A percentile compares a stretch with the other conserved stretches of the same genome.
Conservation (phyloP, 35 echinoderm and acorn worm genomes). For the Stichopus chloronotus region DNA sequence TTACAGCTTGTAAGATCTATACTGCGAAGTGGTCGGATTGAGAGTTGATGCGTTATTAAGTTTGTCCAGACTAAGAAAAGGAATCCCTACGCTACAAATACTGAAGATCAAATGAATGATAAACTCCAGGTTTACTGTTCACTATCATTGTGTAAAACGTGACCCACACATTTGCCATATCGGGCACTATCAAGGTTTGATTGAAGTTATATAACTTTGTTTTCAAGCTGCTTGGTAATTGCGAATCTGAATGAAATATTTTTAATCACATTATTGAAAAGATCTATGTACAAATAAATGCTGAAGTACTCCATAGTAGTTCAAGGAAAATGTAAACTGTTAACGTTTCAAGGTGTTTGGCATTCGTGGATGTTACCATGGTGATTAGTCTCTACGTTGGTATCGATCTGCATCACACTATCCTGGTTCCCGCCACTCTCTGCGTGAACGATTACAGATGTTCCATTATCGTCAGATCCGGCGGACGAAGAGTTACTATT, state of each 20-base stretch:
- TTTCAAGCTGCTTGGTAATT: neutral
- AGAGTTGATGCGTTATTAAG: too few relatives aligned
- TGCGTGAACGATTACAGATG: slow-evolving; percentile 30
- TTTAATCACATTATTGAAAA: neutral
- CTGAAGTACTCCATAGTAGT: neutral
- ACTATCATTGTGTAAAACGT: too few relatives aligned
- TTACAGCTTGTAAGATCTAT: too few relatives aligned
- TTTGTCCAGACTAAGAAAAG: too few relatives aligned
- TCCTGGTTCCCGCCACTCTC: neutral
- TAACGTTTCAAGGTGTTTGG: neutral
- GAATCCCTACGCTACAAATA: too few relatives aligned
- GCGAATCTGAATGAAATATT: neutral
- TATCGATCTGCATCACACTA: neutral
- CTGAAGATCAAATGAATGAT: too few relatives aligned
- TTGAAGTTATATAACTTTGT: neutral
- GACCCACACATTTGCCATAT: too few relatives aligned
- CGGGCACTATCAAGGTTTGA: too few relatives aligned
- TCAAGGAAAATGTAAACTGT: neutral
- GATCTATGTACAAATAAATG: neutral
- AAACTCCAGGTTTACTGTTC: too few relatives aligned
- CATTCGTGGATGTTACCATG: neutral
- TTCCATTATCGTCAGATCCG: neutral
- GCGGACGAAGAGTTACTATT: neutral
- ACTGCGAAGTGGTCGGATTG: too few relatives aligned
- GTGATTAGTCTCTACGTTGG: neutral